Conservation (phyloP, 2,113 vertebrate genomes). For the Nerophis ophidion region DNA sequence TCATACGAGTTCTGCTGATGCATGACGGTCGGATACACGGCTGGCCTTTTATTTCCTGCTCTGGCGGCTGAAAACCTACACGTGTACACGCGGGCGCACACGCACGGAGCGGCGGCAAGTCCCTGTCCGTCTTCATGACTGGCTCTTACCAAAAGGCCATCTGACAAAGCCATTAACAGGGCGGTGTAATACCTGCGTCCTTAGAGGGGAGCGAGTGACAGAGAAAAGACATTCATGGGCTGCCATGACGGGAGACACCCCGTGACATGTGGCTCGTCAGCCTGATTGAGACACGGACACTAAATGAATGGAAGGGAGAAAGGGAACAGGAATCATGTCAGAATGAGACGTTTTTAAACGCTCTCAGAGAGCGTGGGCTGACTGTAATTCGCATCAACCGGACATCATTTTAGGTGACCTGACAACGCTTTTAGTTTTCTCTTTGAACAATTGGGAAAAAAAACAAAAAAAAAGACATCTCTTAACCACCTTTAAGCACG, state of each 20-base stretch:
- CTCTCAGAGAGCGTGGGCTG: no score
- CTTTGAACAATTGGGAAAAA: no score
- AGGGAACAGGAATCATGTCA: slow-evolving; percentile 14
- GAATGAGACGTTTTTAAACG: background rate
- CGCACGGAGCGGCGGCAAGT: slow-evolving; percentile 43
- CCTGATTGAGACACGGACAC: slow-evolving; percentile 37
- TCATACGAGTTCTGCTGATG: slow-evolving; percentile 41
- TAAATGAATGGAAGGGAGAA: slow-evolving; percentile 32
- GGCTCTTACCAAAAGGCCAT: slow-evolving; percentile 62
- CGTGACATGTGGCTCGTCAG: slow-evolving; percentile 42
- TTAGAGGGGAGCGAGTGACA: slow-evolving; percentile 44
- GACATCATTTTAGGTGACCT: no score
- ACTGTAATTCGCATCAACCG: no score
- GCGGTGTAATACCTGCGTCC: slow-evolving; percentile 65
- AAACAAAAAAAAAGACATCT: no score
- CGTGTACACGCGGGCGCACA: slow-evolving; percentile 19
- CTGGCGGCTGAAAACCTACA: slow-evolving; percentile 40
- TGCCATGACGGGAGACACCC: slow-evolving; percentile 53
- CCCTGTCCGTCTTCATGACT: slow-evolving; percentile 55
- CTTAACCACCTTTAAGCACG: no score
- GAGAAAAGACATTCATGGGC: slow-evolving; percentile 59
- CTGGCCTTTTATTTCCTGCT: slow-evolving; percentile 57
- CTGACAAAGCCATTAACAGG: slow-evolving; percentile 72
- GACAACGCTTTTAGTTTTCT: no score
- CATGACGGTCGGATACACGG: slow-evolving; percentile 35